These are phyloP conservation scores for Drosophila busckii DNA, from an alignment of 1,140 invertebrate genomes.

Conservation along the genomic window DNA sequence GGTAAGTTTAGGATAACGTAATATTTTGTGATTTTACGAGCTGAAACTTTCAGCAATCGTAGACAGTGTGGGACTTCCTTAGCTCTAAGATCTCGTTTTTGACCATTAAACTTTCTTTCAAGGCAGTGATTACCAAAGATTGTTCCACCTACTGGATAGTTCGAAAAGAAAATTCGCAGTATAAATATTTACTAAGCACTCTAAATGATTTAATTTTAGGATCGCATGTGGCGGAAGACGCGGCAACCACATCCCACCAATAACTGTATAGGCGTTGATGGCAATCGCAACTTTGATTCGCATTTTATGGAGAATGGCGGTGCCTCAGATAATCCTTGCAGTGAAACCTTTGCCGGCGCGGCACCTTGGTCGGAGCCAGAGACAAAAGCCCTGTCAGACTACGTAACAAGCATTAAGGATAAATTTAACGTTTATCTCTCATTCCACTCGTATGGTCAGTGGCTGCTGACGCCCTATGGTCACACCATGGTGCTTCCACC, in stretches of 20 bases:
- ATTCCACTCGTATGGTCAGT: conserved; percentile 81
- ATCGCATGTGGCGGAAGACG: conserved; percentile 81
- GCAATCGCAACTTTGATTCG: conserved; percentile 86
- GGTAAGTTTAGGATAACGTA: conserved; percentile 49
- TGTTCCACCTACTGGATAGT: no score
- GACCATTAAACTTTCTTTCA: no score
- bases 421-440: conserved; percentile 81
- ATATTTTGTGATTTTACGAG: no score
- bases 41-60: no score
- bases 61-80: no score
- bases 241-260: conserved; percentile 63
- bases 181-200: no score
- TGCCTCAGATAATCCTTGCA: conserved; percentile 80
- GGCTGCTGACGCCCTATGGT: conserved; percentile 80
- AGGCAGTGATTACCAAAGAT: no score
- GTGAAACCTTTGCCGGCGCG: conserved; percentile 85
- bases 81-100: no score
- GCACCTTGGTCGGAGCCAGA: conserved; percentile 88
- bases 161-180: no score
- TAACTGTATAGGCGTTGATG: conserved; percentile 83
- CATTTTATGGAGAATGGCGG: conserved; percentile 81
- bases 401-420: conserved; percentile 79
- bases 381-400: conserved; percentile 82
- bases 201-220: conserved; percentile 40
- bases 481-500: conserved; percentile 79